Conservation (phyloP, 1,140 invertebrate species). For the Orchestia grillus region DNA sequence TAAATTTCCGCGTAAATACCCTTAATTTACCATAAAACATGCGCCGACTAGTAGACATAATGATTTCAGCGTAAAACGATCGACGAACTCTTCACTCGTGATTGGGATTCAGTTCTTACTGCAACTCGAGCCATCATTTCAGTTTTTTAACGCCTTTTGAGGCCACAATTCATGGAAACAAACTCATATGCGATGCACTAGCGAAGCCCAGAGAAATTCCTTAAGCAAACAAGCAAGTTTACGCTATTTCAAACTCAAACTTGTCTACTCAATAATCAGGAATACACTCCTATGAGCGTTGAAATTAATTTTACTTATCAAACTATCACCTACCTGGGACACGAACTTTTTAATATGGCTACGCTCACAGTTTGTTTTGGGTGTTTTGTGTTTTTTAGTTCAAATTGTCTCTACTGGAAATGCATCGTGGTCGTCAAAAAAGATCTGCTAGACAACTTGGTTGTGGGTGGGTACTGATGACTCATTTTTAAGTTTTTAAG, state of each 20-base stretch:
- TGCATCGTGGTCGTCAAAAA: background rate
- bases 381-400: too few relatives aligned
- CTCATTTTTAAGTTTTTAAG: background rate
- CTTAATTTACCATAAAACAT: background rate
- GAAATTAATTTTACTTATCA: too few relatives aligned
- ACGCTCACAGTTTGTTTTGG: too few relatives aligned
- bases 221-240: background rate
- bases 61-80: background rate
- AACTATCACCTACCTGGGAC: too few relatives aligned
- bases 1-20: background rate
- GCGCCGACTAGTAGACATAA: background rate
- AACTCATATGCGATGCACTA: too few relatives aligned
- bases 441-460: background rate
- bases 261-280: too few relatives aligned
- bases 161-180: too few relatives aligned
- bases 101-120: background rate
- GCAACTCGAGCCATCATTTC: background rate
- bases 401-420: background rate
- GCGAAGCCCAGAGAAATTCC: too few relatives aligned
- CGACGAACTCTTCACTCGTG: background rate
- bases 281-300: too few relatives aligned
- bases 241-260: too few relatives aligned
- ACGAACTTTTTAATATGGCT: too few relatives aligned
- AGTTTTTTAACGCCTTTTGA: background rate
- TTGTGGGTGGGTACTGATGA: background rate